Percentiles rank a stretch among this genome's conserved stretches.
phyloP scores from a whole-genome alignment of 2,888 invertebrate species.

The Steromphala cineraria region DNA sequence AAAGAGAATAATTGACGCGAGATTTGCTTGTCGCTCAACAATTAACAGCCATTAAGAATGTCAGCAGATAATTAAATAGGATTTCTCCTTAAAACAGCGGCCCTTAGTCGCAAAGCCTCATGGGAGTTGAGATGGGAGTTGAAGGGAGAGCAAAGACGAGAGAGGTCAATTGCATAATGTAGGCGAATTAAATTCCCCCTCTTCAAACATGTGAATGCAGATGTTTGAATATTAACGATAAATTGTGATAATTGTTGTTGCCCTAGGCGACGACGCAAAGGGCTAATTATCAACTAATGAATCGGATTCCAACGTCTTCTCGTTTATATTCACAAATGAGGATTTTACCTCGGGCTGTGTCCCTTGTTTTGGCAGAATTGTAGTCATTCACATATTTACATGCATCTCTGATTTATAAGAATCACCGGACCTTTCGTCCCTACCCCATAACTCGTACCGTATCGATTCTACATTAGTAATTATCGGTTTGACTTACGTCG shows the following conservation, averaged over 20 bases:
- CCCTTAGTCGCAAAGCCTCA: not conserved
- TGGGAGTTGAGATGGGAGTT: not conserved
- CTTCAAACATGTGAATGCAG: slow-evolving; percentile 5
- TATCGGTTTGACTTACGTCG: no score
- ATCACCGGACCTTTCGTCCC: not conserved
- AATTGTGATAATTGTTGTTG: slow-evolving; percentile 6
- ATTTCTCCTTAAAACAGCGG: slow-evolving; percentile 9
- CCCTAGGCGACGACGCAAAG: not conserved
- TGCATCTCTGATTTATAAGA: not conserved
- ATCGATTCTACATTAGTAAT: no score
- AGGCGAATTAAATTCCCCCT: not conserved
- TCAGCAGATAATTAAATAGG: slow-evolving; percentile 24
- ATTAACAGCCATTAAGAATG: slow-evolving; percentile 22
- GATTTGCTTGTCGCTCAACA: slow-evolving; percentile 12
- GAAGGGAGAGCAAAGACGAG: not conserved
- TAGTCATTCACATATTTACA: not conserved
- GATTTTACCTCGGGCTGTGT: not conserved
- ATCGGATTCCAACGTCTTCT: not conserved
- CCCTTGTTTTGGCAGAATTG: slow-evolving; percentile 4
- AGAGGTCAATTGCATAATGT: not conserved
- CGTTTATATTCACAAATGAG: not conserved
- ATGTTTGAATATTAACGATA: not conserved
- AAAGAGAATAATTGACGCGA: slow-evolving; percentile 11
- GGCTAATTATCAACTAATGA: slow-evolving; percentile 5
- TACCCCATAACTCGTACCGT: no score